Percentiles rank a stretch among this genome's conserved stretches.
These are phyloP conservation scores for Erebia epiphron DNA, from an alignment of 2,888 invertebrate species.

Conservation along the genomic window DNA sequence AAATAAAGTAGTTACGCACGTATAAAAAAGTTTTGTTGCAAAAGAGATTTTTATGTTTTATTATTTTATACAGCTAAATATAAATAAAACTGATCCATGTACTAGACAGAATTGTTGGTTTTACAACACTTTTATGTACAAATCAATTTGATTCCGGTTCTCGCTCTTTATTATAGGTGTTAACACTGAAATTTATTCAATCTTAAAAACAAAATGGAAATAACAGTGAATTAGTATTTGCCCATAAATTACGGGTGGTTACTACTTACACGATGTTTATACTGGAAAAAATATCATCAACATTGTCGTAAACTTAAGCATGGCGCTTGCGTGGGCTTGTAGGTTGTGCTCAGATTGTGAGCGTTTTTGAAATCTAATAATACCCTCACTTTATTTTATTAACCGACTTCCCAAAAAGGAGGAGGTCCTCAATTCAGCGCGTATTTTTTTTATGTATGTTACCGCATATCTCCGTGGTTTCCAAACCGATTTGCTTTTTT, in stretches of 20 bases:
- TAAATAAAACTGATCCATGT: conserved; percentile 23
- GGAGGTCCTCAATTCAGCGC: too few species aligned
- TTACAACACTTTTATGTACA: conserved; percentile 36
- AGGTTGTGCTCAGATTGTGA: conserved; percentile 21
- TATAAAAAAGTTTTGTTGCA: too few species aligned
- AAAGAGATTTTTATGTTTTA: too few species aligned
- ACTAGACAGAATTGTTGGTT: conserved; percentile 60
- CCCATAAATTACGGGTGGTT: conserved; percentile 37
- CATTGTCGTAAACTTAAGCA: conserved; percentile 37
- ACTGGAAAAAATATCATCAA: conserved; percentile 38
- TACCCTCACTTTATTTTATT: too few species aligned
- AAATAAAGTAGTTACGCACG: too few species aligned
- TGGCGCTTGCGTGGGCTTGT: conserved; percentile 41
- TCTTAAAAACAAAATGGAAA: conserved; percentile 40
- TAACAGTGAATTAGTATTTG: conserved; percentile 38
- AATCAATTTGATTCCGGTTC: conserved; percentile 33
- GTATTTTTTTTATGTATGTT: too few species aligned
- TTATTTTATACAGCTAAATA: too few species aligned
- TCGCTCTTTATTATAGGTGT: conserved; percentile 31
- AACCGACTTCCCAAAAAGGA: too few species aligned
- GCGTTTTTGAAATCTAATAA: conserved; percentile 1
- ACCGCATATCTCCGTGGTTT: too few species aligned
- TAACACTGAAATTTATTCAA: conserved; percentile 41
- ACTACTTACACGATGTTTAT: conserved; percentile 41
- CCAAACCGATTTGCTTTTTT: too few species aligned